Evolutionary conservation across 37 sponge, comb jelly and placozoan genomes (phyloP), one percentile per base, ranked within the genome.

Genomic region (Bolinopsis microptera): DNA sequence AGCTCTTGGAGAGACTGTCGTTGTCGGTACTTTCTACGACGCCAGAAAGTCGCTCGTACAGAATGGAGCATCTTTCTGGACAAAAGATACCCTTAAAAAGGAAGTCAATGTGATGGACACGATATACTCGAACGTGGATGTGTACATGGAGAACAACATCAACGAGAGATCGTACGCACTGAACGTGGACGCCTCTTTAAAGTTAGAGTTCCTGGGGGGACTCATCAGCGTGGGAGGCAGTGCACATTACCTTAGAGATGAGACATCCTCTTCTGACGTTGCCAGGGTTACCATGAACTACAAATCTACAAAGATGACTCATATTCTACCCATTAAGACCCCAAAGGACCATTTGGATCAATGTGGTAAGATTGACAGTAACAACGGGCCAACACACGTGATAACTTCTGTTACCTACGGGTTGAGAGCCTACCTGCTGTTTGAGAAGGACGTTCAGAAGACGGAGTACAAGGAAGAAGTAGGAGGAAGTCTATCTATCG

Each of bases 1-100:
- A 26, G 90, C 90, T 40, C 90, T 86, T 3, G 90, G 90, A 86
- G 90, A 86, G 35, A 86, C 90, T 30, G 27, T 86, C 61, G 25
- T 30, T 24, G 30, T 86, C 61, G 90, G 90, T 0, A 86, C 90
- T 3, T 40, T 86, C 30, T 86, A 41, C 90, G 90, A 86, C 22
- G 90, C 90, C 2, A 86, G 90, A 23, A 86, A 39, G 30, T 86
- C 90, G 3, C 90, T 86, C 30, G 61, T 86, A 22, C 22, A 24
- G 26, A 86, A 86, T 24, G 90, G 90, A 21, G 61, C 61, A 5
- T 36, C 38, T 86, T 86, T 86, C 90, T 86, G 90, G 90, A 41
- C 90, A 24, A 18, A 39, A 39, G 90, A 2, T 8, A 34, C 32
- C 25, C 24, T 86, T 40, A 18, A 35, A 34, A 36, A 31, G 35